Conservation (phyloP, 1,140 invertebrate genomes). For the Solenopsis fugax region DNA sequence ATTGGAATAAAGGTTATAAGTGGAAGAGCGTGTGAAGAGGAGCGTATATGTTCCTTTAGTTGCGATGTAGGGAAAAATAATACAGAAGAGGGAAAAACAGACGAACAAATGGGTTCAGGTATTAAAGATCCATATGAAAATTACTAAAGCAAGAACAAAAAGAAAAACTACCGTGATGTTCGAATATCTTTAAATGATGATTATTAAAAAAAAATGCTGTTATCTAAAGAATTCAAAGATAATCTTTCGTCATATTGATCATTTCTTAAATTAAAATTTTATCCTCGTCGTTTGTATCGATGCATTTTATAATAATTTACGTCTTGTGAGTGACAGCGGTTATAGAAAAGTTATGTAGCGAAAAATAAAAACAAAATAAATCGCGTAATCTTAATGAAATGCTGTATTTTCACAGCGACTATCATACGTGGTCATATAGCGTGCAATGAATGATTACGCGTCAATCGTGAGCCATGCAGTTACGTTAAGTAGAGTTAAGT, state of each 20-base stretch:
- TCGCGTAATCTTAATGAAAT: constrained; percentile 25
- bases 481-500: constrained; percentile 17
- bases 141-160: constrained; percentile 50
- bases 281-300: not conserved
- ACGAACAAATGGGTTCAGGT: constrained; percentile 71
- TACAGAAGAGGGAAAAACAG: constrained; percentile 35
- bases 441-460: constrained; percentile 9
- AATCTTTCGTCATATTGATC: not conserved
- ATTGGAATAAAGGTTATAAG: constrained; percentile 75
- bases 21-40: constrained; percentile 77
- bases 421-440: not conserved
- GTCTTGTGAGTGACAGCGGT: not conserved
- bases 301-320: not conserved
- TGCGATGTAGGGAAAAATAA: constrained; percentile 63
- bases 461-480: not conserved
- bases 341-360: not conserved
- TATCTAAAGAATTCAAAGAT: not conserved
- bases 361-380: not conserved
- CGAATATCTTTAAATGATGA: not conserved
- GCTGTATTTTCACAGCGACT: not conserved
- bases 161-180: not conserved
- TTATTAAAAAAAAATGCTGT: not conserved
- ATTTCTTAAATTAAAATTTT: not conserved
- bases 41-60: constrained; percentile 48
- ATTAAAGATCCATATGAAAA: constrained; percentile 74